These are phyloP conservation scores for Carpatolechia fugitivella DNA, from an alignment of 2,888 invertebrate species.

Conservation along the genomic window DNA sequence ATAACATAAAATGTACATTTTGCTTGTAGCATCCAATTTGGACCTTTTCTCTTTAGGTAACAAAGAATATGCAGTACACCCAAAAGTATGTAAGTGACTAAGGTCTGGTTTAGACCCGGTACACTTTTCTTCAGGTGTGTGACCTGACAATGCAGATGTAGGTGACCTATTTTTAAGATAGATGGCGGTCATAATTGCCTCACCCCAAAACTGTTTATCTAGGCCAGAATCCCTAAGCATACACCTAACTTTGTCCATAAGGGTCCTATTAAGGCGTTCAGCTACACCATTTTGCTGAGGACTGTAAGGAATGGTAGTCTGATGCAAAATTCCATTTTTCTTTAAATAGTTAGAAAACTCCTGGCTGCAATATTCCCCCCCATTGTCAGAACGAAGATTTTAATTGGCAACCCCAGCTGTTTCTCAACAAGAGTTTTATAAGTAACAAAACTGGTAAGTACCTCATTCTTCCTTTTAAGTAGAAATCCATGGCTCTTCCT, in stretches of 20 bases:
- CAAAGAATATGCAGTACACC: background rate
- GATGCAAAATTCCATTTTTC: background rate
- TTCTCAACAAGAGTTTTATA: slow-evolving; percentile 21
- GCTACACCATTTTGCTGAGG: background rate
- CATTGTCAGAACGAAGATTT: background rate
- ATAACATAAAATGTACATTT: no score
- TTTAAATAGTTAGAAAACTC: background rate
- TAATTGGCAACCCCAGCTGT: slow-evolving; percentile 16
- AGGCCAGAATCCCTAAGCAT: background rate
- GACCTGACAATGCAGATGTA: background rate
- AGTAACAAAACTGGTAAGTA: slow-evolving; percentile 6
- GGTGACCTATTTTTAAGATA: background rate
- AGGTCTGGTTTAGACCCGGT: background rate
- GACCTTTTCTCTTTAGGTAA: background rate
- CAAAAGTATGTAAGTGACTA: background rate
- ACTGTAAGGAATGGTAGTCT: background rate
- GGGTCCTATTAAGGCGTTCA: background rate
- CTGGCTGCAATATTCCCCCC: background rate
- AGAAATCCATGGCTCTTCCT: slow-evolving; percentile 16
- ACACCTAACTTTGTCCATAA: background rate
- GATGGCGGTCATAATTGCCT: background rate
- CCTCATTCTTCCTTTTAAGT: slow-evolving; percentile 13
- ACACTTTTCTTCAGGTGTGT: background rate
- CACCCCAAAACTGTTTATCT: background rate
- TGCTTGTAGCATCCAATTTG: background rate